Evolutionary conservation across 1,140 invertebrate species (phyloP).

Genomic region (Hylaeus anthracinus): DNA sequence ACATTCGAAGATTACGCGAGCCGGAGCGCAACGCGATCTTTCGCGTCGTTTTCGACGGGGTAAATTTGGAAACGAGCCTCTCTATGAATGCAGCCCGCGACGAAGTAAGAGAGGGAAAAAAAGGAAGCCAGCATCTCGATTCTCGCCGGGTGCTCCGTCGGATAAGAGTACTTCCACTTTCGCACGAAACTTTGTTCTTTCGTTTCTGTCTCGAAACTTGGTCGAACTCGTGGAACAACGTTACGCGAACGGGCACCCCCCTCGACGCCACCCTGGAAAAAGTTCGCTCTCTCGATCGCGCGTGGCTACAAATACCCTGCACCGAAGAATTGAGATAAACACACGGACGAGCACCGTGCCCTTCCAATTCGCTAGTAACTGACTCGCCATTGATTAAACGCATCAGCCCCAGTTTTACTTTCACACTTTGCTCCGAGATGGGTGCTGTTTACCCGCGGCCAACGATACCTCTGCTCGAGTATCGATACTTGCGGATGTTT

Average conservation of each 20-base stretch:
- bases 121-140: constrained; percentile 14
- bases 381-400: neutral
- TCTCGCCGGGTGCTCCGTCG: neutral
- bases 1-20: neutral
- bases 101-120: neutral
- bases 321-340: constrained; percentile 41
- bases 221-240: constrained; percentile 38
- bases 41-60: neutral
- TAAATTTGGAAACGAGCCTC: neutral
- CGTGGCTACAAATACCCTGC: constrained; percentile 30
- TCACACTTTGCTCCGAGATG: neutral
- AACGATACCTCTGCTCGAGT: neutral
- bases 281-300: constrained; percentile 28
- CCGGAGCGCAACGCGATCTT: neutral
- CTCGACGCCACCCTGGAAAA: neutral
- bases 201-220: constrained; percentile 40
- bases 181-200: constrained; percentile 37
- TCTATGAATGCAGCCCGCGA: neutral
- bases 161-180: constrained; percentile 19
- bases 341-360: constrained; percentile 1
- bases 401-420: neutral
- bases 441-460: neutral
- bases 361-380: neutral
- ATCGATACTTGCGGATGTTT: neutral
- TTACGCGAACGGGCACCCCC: constrained; percentile 24